A percentile compares a stretch with the other conserved stretches of the same genome.
phyloP scores from a whole-genome alignment of 2,888 invertebrate species.

The Pyrochroa serraticornis region DNA sequence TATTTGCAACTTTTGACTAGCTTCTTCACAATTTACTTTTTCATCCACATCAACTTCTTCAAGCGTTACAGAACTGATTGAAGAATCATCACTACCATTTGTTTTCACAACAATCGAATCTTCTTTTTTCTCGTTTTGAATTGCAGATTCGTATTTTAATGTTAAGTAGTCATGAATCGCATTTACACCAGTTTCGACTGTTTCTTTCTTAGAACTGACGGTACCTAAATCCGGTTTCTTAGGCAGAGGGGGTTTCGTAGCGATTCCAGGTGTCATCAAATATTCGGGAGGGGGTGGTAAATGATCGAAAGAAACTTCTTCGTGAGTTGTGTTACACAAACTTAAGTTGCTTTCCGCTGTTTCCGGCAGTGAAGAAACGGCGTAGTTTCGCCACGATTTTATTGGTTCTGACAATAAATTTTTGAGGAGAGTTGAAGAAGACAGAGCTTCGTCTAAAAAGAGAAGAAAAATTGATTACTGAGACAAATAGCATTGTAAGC shows the following conservation, averaged over 20 bases:
- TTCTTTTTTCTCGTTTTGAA: constrained; percentile 14
- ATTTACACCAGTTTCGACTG: constrained; percentile 10
- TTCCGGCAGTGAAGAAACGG: not conserved
- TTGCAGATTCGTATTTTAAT: constrained; percentile 37
- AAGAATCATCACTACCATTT: constrained; percentile 11
- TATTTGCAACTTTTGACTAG: constrained; percentile 33
- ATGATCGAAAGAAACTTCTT: constrained; percentile 26
- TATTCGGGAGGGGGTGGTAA: not conserved
- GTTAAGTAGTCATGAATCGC: constrained; percentile 45
- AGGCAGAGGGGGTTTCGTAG: constrained; percentile 54
- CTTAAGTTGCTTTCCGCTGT: constrained; percentile 27
- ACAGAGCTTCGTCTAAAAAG: constrained; percentile 42
- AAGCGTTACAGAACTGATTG: constrained; percentile 27
- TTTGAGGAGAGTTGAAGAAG: constrained; percentile 48
- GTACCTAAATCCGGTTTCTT: constrained; percentile 39
- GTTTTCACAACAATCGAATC: not conserved
- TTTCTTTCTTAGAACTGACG: not conserved
- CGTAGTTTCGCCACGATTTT: constrained; percentile 42
- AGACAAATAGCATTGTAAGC: too few relatives aligned
- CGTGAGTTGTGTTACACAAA: constrained; percentile 14
- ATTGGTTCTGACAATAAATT: constrained; percentile 49
- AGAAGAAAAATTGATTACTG: not conserved
- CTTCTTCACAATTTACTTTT: constrained; percentile 4
- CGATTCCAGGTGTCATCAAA: constrained; percentile 46
- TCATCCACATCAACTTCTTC: constrained; percentile 6